Conservation (phyloP, 2,113 vertebrate genomes). For the Mirza zaza region DNA sequence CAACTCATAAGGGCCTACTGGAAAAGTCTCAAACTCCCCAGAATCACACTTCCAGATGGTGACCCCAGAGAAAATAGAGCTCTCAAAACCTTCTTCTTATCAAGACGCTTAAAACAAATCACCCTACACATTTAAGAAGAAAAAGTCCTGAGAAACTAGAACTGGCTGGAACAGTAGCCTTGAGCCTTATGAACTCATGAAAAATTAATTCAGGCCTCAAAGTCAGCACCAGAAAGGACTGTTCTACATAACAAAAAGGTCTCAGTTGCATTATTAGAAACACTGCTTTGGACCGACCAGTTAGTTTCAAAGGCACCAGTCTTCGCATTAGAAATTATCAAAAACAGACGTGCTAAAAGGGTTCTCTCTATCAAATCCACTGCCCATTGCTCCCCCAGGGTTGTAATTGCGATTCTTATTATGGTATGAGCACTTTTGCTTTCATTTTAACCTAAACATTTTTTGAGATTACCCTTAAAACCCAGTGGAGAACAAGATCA, state of each 20-base stretch:
- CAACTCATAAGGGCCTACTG: constrained; percentile 50
- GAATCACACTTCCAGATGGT: constrained; percentile 57
- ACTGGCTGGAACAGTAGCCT: constrained; percentile 66
- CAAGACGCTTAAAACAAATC: constrained; percentile 70
- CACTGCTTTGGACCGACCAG: constrained; percentile 71
- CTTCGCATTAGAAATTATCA: constrained; percentile 67
- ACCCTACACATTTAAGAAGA: background rate
- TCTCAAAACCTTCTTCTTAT: constrained; percentile 71
- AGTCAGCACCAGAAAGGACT: constrained; percentile 73
- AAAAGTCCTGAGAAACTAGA: constrained; percentile 65
- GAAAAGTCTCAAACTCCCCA: constrained; percentile 68
- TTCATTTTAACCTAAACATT: constrained; percentile 61
- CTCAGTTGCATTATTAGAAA: constrained; percentile 79
- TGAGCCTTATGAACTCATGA: constrained; percentile 77
- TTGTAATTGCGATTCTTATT: constrained; percentile 39
- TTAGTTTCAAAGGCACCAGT: constrained; percentile 77
- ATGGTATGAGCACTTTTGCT: constrained; percentile 9
- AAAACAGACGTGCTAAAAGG: constrained; percentile 74
- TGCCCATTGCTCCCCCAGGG: background rate
- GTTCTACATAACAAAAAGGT: constrained; percentile 82
- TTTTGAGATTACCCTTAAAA: constrained; percentile 46
- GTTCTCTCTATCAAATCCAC: constrained; percentile 27
- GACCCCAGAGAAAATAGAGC: constrained; percentile 26
- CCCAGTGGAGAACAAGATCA: constrained; percentile 22
- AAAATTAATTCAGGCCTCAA: constrained; percentile 82